Percentiles rank a stretch among this genome's conserved stretches.
These are phyloP conservation scores for Engraulis encrasicolus DNA, from an alignment of 2,113 vertebrate species.

Conservation along the genomic window DNA sequence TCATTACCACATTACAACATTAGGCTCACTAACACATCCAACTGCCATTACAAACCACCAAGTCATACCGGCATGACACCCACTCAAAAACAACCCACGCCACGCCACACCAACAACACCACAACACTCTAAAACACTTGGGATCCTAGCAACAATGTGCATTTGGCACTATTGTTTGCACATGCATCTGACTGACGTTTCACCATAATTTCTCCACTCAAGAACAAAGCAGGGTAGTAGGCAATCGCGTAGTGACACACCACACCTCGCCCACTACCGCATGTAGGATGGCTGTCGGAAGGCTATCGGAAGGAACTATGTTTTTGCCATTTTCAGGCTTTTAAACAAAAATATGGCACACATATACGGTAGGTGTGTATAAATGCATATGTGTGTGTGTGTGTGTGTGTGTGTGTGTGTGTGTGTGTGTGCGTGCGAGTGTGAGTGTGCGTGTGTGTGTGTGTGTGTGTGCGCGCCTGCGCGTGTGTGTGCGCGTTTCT, in stretches of 20 bases:
- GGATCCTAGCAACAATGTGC: not conserved
- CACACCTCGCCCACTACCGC: not conserved
- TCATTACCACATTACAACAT: not conserved
- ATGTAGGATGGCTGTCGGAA: not conserved
- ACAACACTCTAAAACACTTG: not conserved
- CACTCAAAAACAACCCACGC: not conserved
- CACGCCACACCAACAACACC: not conserved
- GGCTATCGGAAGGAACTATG: too few relatives aligned
- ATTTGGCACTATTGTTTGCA: not conserved
- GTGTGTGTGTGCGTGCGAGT: too few relatives aligned
- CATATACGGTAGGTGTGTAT: too few relatives aligned
- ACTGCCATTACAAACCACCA: not conserved
- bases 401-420: too few relatives aligned
- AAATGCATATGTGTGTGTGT: too few relatives aligned
- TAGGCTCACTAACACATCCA: not conserved
- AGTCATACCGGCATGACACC: not conserved
- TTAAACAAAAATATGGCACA: too few relatives aligned
- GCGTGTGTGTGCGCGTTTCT: too few relatives aligned
- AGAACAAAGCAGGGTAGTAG: too few relatives aligned
- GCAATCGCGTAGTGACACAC: not conserved
- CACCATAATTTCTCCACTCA: not conserved
- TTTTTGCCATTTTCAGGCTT: too few relatives aligned
- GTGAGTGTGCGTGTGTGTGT: too few relatives aligned
- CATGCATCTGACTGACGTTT: not conserved
- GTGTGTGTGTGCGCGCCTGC: too few relatives aligned